Base-by-base conservation (phyloP, 2,113 vertebrate genomes). In the Percopsis transmontana region DNA sequence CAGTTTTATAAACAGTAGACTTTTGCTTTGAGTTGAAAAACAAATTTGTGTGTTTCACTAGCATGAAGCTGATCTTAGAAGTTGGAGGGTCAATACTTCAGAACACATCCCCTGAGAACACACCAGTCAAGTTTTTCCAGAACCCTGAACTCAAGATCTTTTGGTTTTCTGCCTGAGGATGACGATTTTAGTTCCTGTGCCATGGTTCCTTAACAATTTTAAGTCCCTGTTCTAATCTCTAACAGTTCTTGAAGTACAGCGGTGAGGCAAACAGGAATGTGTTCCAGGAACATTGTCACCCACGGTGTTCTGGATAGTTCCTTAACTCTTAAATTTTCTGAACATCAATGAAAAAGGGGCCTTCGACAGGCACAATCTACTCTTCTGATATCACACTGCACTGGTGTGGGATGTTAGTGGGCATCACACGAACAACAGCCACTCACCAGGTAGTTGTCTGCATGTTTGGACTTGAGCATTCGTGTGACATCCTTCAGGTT, bases 391-490 rank as follows among this genome's bases (percentile, higher is more conserved):
- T 13, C 21, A 10, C 9, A 20, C 51, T 13, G 51, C 7, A 13
- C 23, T 13, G 20, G 48, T 20, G 48, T 3, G 18, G 48, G 0
- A 20, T 66, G 40, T 55, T 53, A 0, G 20, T 3, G 24, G 52
- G 62, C 24, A 16, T 52, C 55, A 40, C 38, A 40, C 1, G 19
- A 14, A 20, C 10, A 0, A 1, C 11, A 0, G 2, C 6, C 64
- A 68, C 94, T 78, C 91, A 99, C 97, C 95, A 99, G 85, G 87
- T 98, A 99, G 89, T 96, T 98, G 82, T 97, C 95, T 0, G 95
- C 95, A 9, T 99, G 97, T 83, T 98, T 99, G 84, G 94, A 98
- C 88, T 94, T 95, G 33, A 99, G 95, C 97, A 99, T 99, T 51
- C 89, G 91, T 0, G 95, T 97, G 74, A 98, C 96, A 72, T 96